These are phyloP conservation scores for Pantherophis alleghaniensis DNA, from an alignment of 2,797 vertebrate genomes.

Conservation along the genomic window DNA sequence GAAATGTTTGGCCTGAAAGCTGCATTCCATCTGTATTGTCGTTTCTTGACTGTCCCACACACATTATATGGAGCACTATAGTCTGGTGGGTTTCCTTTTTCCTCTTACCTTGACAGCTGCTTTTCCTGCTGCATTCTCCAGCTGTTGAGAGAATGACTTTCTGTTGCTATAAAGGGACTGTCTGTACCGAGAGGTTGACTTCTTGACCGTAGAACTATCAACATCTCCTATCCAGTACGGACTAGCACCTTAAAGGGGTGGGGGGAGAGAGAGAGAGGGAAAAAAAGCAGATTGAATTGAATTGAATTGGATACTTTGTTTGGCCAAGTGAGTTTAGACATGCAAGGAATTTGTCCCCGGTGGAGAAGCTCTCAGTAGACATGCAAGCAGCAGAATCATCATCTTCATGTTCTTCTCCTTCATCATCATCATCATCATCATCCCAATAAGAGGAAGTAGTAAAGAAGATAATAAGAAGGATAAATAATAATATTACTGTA, in stretches of 20 bases:
- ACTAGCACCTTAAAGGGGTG: constrained; percentile 73
- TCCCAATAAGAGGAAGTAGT: background rate
- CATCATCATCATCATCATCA: background rate
- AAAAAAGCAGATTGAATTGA: too few relatives aligned
- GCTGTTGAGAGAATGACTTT: constrained; percentile 91
- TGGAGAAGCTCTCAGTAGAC: too few relatives aligned
- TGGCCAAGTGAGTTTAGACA: background rate
- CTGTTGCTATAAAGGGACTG: constrained; percentile 76
- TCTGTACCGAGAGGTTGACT: constrained; percentile 49
- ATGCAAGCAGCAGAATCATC: background rate
- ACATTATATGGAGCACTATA: background rate
- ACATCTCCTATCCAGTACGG: constrained; percentile 78
- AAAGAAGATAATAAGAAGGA: background rate
- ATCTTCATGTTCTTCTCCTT: background rate
- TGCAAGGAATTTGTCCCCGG: background rate
- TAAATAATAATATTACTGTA: background rate
- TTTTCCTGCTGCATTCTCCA: constrained; percentile 75
- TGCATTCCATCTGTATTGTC: accelerated
- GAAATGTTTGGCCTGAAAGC: accelerated
- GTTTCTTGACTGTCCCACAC: accelerated
- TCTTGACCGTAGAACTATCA: constrained; percentile 69
- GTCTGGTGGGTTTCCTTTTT: background rate
- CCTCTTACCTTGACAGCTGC: constrained; percentile 67
- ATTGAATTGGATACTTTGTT: background rate
- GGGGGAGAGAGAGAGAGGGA: too few relatives aligned